Base-by-base conservation (phyloP, 2,888 invertebrate genomes). In the Lasioglossum leucozonium region DNA sequence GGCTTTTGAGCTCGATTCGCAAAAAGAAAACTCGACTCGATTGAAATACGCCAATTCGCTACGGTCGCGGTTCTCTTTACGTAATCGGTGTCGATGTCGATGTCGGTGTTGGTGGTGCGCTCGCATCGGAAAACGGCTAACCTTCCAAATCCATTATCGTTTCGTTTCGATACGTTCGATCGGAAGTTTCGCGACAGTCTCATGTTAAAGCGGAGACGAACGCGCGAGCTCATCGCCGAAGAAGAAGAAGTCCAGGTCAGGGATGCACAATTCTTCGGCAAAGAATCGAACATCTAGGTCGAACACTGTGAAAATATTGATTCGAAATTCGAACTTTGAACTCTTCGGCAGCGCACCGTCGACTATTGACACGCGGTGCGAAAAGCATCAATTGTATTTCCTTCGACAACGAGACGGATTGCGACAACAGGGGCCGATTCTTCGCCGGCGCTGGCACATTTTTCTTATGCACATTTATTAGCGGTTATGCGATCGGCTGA, bases 401-500 rank as follows among this genome's bases (percentile, higher is more conserved):
- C 79, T 3, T 26, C 71, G 72, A 76, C 74, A 83, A 78, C 26
- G 67, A 8, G 51, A 72, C 30, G 51, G 44, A 76, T 72, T 58
- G 76, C 51, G 16, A 72, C 67, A 77, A n/a, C n/a, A n/a, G n/a
- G n/a, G 34, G 58, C 18, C 72, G 47, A 30, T 62, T 13, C 5
- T 16, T 18, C 67, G 74, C 34, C 47, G 72, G n/a, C 65, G 51
- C 22, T 72, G 77, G 73, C 75, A 75, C 26, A 72, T 82, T 69
- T 86, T 78, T 30, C 47, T 44, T 67, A 37, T 82, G 77, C 72
- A 72, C 71, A 77, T 77, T 80, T 82, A 77, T 85, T 77, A 75
- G 75, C 77, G 55, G 65, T 62, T 83, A 74, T 42, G 81, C 58
- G 81, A 78, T 78, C n/a, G 22, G 37, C 62, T 37, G 44, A 67